A percentile compares a stretch with the other conserved stretches of the same genome.
Conservation (phyloP, 2,113 vertebrate genomes). For the Anhinga rufa region DNA sequence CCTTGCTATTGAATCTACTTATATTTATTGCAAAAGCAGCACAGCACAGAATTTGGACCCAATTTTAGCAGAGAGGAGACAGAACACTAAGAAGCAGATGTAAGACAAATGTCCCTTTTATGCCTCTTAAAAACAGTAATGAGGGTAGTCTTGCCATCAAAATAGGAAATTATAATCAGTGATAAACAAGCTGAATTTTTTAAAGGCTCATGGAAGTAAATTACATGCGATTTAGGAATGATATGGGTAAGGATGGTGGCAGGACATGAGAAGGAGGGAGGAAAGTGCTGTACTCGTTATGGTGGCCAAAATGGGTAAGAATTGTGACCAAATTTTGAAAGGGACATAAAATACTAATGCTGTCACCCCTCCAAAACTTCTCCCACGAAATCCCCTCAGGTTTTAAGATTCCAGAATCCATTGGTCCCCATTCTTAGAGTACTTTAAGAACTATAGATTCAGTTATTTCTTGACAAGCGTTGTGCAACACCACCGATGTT, state of each 20-base stretch:
- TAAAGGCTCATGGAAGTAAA: not conserved
- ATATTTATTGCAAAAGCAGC: not conserved
- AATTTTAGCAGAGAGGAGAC: not conserved
- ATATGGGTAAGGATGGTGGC: not conserved
- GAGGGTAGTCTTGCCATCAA: not conserved
- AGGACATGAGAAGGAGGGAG: not conserved
- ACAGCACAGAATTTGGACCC: not conserved
- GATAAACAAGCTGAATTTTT: not conserved
- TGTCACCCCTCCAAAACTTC: not conserved
- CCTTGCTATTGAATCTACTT: not conserved
- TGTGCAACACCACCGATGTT: not conserved
- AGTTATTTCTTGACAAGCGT: not conserved
- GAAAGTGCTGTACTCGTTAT: not conserved
- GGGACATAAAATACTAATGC: not conserved
- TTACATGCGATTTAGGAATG: not conserved
- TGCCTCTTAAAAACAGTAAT: not conserved
- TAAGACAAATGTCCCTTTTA: not conserved
- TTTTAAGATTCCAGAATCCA: not conserved
- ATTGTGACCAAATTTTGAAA: not conserved
- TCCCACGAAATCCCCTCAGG: not conserved
- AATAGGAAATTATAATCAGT: not conserved
- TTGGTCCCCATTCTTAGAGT: not conserved
- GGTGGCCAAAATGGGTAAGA: not conserved
- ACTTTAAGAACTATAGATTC: not conserved
- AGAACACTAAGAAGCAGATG: not conserved